Evolutionary conservation across 2,797 vertebrate genomes (phyloP).

Genomic region (Hozukius guyotensis): DNA sequence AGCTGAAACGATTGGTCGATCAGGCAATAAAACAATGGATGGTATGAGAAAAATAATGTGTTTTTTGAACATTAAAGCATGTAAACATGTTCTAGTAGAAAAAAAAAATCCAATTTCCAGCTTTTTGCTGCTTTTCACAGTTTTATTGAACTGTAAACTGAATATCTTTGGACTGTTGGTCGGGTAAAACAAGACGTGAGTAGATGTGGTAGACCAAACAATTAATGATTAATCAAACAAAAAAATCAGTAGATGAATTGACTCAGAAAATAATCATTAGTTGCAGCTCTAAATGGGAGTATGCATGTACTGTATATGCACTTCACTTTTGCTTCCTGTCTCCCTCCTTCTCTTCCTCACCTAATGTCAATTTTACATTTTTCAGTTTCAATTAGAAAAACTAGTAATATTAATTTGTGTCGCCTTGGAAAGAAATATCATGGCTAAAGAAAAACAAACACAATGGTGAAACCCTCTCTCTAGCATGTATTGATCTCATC

Average conservation of each 20-base stretch:
- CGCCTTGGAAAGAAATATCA: background rate
- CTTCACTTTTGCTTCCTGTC: background rate
- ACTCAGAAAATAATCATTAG: background rate
- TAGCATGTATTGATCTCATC: slow-evolving; percentile 36
- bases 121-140: background rate
- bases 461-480: background rate
- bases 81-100: no score
- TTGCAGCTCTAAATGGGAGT: no score
- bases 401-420: background rate
- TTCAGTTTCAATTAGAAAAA: background rate
- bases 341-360: background rate
- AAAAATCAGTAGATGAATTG: background rate
- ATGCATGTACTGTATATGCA: background rate
- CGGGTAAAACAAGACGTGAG: no score
- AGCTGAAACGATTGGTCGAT: no score
- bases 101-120: no score
- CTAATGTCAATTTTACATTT: background rate
- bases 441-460: background rate
- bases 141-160: background rate
- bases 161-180: background rate
- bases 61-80: no score
- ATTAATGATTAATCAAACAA: background rate
- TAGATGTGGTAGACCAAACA: no score
- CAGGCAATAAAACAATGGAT: rapidly evolving
- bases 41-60: no score